Percentiles rank a stretch among this genome's conserved stretches.
phyloP scores from a whole-genome alignment of 64 coral and sea anemone species.

The Dendronephthya gigantea region DNA sequence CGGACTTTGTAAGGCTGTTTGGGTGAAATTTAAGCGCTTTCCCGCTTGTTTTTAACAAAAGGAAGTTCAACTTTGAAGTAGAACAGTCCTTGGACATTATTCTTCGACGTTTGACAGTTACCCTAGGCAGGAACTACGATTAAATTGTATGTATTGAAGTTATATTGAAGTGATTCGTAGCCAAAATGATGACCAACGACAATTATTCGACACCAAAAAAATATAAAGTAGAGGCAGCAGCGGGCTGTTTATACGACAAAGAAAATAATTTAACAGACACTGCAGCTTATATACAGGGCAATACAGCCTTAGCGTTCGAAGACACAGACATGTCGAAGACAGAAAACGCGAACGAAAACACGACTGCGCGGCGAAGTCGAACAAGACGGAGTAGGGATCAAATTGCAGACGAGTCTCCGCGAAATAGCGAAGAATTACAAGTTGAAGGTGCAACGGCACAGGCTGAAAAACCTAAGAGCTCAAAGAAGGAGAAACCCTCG shows the following conservation, averaged over 20 bases:
- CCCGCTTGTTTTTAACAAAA: background rate
- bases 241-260: background rate
- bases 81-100: background rate
- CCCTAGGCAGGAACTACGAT: background rate
- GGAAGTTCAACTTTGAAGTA: background rate
- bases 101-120: background rate
- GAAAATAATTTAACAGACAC: background rate
- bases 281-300: background rate
- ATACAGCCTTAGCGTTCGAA: background rate
- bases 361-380: background rate
- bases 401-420: slow-evolving; percentile 20
- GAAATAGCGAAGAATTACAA: slow-evolving; percentile 36
- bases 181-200: slow-evolving; percentile 14
- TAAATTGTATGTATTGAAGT: background rate
- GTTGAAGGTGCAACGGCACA: slow-evolving; percentile 53
- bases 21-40: background rate
- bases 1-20: background rate
- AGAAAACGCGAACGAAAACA: background rate
- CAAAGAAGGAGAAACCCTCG: slow-evolving; percentile 84
- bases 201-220: slow-evolving; percentile 1
- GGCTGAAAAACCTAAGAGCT: slow-evolving; percentile 54
- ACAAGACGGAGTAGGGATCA: background rate
- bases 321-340: background rate
- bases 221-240: background rate
- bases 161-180: background rate